phyloP scores from a whole-genome alignment of 2,113 vertebrate species.

The Regulus satrapa region DNA sequence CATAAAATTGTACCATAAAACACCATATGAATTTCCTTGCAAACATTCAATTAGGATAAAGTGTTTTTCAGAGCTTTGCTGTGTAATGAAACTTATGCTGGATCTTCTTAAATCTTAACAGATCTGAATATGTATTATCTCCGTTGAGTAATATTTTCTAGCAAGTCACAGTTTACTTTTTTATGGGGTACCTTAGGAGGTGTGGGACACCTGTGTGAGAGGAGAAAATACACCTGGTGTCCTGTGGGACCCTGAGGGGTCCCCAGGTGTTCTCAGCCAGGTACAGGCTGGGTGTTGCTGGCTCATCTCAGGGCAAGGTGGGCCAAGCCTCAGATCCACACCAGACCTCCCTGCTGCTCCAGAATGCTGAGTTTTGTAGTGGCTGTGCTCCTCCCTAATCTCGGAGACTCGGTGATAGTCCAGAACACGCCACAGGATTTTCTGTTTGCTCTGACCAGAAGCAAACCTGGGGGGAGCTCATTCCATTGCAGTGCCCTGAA shows the following conservation, averaged over 20 bases:
- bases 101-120: background rate
- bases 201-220: background rate
- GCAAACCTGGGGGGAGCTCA: accelerated
- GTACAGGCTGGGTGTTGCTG: background rate
- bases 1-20: conserved; percentile 15
- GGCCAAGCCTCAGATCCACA: background rate
- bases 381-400: background rate
- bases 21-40: background rate
- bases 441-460: background rate
- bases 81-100: background rate
- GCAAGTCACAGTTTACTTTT: background rate
- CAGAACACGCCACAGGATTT: accelerated
- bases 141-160: background rate
- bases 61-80: background rate
- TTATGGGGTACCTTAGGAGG: background rate
- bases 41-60: background rate
- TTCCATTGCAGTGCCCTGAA: background rate
- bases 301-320: background rate
- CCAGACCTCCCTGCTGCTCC: background rate
- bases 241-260: background rate
- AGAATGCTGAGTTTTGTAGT: background rate
- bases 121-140: background rate
- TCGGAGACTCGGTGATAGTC: accelerated
- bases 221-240: background rate
- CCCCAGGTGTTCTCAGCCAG: background rate